Percentiles rank a stretch among this genome's conserved stretches.
phyloP scores from a whole-genome alignment of 2,797 vertebrate species.

The Hemitrygon akajei region DNA sequence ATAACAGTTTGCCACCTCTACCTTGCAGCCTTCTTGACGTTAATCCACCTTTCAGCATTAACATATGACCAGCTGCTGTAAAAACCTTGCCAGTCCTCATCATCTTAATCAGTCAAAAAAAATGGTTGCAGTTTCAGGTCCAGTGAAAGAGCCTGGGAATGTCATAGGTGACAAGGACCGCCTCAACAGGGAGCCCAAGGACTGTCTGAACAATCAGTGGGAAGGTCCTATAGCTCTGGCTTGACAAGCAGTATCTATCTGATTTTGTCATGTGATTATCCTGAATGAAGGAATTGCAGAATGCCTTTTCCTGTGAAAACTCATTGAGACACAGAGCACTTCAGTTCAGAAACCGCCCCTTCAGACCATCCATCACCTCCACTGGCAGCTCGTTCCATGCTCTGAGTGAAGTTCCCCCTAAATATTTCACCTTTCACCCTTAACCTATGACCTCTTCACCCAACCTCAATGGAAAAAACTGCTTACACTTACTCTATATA shows the following conservation, averaged over 20 bases:
- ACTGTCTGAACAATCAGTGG: not conserved
- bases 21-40: not conserved
- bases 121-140: not conserved
- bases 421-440: no score
- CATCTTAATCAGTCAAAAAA: not conserved
- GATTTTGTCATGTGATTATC: not conserved
- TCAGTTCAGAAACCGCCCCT: no score
- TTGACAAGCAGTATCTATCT: not conserved
- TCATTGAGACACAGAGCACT: no score
- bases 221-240: not conserved
- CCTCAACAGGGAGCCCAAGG: not conserved
- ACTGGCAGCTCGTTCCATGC: no score
- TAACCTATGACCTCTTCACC: no score
- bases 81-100: not conserved
- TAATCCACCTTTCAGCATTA: not conserved
- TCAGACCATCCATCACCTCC: no score
- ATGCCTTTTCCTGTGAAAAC: not conserved
- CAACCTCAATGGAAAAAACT: no score
- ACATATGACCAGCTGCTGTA: no score
- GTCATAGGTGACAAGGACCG: not conserved
- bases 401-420: no score
- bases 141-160: no score
- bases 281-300: not conserved
- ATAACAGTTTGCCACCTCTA: not conserved
- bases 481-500: no score